Base-by-base conservation (phyloP, 2,888 invertebrate species). In the Microplitis deprimator region DNA sequence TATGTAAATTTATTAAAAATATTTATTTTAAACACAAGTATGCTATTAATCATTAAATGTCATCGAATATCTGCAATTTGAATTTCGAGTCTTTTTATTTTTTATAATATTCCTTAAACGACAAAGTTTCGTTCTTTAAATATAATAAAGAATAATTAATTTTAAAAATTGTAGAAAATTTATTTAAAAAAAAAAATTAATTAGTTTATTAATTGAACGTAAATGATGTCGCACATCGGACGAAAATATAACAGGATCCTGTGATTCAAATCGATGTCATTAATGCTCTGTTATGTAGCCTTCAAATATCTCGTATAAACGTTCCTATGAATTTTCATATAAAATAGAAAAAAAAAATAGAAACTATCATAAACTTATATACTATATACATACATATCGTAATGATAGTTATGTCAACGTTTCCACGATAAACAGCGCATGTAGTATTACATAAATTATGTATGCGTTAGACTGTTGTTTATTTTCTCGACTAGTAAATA, bases 201-300 rank as follows among this genome's bases (percentile, higher is more conserved):
- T 50, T 50, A 50, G 4, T 4, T 29, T 10, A 50, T 50, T 10
- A 10, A 13, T 50, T 8, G 50, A 50, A 0, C 3, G 3, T 50
- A 6, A 50, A 4, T 10, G 50, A 50, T 50, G 50, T 10, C 5
- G 10, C 10, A 29, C 29, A 29, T 29, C 13, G 64, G n/a, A n/a
- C 65, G 16, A 62, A 59, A 69, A 41, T 74, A 59, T 73, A 70
- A 74, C 70, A 77, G 69, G 73, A 77, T 73, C 73, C 61, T 16
- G 68, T 39, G 40, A 40, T 17, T 41, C 5, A n/a, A 41, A 68
- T 41, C 10, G 41, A 7, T 17, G 10, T 41, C 17, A 41, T 72
- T 62, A 72, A 61, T 38, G 71, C 71, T 72, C 29, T 61, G 71
- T 62, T 17, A 72, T 62, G 71, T 39, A 72, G 71, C 71, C 71